Conservation (phyloP, 2,113 vertebrate genomes). For the Perognathus longimembris region DNA sequence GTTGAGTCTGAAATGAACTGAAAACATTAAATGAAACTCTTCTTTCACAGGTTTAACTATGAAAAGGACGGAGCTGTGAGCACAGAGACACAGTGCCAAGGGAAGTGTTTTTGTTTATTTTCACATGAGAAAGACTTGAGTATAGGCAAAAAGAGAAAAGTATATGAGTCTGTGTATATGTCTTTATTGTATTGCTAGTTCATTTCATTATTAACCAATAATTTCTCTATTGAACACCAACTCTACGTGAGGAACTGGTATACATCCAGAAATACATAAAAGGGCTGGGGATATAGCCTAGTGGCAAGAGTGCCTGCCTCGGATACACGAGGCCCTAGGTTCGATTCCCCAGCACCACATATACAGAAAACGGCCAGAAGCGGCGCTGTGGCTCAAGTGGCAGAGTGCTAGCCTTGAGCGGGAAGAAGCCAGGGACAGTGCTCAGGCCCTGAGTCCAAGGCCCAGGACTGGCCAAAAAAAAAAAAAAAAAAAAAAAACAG, state of each 20-base stretch:
- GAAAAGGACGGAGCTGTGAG: background rate
- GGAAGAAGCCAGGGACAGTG: too few relatives aligned
- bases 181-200: background rate
- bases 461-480: too few relatives aligned
- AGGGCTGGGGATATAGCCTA: too few relatives aligned
- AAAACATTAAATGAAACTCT: slow-evolving; percentile 17
- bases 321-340: too few relatives aligned
- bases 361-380: too few relatives aligned
- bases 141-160: background rate
- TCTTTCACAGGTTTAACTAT: background rate
- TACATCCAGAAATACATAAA: background rate
- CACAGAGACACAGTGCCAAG: background rate
- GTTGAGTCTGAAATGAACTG: background rate
- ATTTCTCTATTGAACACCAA: background rate
- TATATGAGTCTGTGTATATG: background rate
- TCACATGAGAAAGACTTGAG: background rate
- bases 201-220: background rate
- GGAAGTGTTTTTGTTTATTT: slow-evolving; percentile 19
- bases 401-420: too few relatives aligned
- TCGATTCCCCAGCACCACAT: too few relatives aligned
- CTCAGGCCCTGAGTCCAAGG: too few relatives aligned
- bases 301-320: too few relatives aligned
- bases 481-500: too few relatives aligned
- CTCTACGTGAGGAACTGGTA: background rate
- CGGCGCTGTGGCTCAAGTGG: too few relatives aligned